These are phyloP conservation scores for Panthera leo DNA, from an alignment of 2,113 vertebrate genomes.

Conservation along the genomic window DNA sequence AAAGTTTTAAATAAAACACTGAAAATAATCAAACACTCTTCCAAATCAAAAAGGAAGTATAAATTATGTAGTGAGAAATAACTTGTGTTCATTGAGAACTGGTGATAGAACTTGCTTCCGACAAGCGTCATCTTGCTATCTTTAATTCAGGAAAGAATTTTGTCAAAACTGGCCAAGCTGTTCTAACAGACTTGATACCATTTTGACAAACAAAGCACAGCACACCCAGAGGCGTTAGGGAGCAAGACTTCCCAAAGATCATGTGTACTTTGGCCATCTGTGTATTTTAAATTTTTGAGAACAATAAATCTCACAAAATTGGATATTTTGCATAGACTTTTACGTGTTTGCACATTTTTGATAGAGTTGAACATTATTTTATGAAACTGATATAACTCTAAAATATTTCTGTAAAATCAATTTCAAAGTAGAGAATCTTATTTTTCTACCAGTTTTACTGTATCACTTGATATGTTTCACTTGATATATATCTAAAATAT, in stretches of 20 bases:
- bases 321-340: constrained; percentile 26
- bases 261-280: constrained; percentile 76
- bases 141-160: constrained; percentile 61
- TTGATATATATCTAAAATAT: not conserved
- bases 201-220: constrained; percentile 67
- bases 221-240: constrained; percentile 49
- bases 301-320: constrained; percentile 55
- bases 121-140: not conserved
- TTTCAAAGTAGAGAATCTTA: constrained; percentile 3
- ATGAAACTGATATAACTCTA: not conserved
- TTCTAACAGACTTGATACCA: constrained; percentile 74
- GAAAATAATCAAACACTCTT: not conserved
- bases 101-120: not conserved
- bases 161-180: constrained; percentile 66
- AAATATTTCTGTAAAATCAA: constrained; percentile 47
- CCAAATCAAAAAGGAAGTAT: not conserved
- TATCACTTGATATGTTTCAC: not conserved
- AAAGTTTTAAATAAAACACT: not conserved
- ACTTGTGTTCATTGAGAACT: not conserved
- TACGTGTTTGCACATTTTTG: not conserved
- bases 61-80: not conserved
- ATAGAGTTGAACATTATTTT: constrained; percentile 37
- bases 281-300: constrained; percentile 54
- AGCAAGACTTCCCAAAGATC: constrained; percentile 71
- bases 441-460: not conserved